A percentile compares a stretch with the other conserved stretches of the same genome.
Evolutionary conservation across 1,140 invertebrate genomes (phyloP).

Genomic region (Glomeris maerens): DNA sequence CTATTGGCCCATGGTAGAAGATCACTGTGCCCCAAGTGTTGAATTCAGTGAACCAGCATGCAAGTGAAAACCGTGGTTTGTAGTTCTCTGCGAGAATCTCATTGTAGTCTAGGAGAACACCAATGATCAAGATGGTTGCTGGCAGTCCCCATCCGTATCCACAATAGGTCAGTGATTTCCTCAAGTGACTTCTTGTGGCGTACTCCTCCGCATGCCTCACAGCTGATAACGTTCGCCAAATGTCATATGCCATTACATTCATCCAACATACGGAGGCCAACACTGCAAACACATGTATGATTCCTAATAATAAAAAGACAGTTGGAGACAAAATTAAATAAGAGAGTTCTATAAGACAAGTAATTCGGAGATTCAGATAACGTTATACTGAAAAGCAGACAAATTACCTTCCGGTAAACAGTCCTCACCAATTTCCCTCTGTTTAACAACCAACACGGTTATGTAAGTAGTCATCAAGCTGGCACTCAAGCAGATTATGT

Average conservation of each 20-base stretch:
- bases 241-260: slow-evolving; percentile 35
- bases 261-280: slow-evolving; percentile 36
- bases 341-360: no score
- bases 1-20: slow-evolving; percentile 5
- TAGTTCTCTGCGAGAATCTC: slow-evolving; percentile 19
- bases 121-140: slow-evolving; percentile 23
- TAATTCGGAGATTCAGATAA: no score
- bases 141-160: slow-evolving; percentile 30
- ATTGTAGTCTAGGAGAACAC: slow-evolving; percentile 22
- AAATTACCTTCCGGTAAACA: background rate
- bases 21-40: background rate
- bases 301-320: no score
- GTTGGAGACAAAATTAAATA: no score
- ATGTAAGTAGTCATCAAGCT: slow-evolving; percentile 18
- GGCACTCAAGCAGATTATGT: slow-evolving; percentile 14
- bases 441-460: slow-evolving; percentile 11
- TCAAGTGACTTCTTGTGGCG: slow-evolving; percentile 15
- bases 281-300: slow-evolving; percentile 21
- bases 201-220: slow-evolving; percentile 16
- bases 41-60: background rate
- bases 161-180: slow-evolving; percentile 26
- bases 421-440: background rate
- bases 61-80: slow-evolving; percentile 16
- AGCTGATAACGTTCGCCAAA: slow-evolving; percentile 27
- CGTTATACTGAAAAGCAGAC: no score